Evolutionary conservation across 1,140 invertebrate species (phyloP), one percentile per base, ranked within the genome.

Genomic region (Cheumatopsyche charites): DNA sequence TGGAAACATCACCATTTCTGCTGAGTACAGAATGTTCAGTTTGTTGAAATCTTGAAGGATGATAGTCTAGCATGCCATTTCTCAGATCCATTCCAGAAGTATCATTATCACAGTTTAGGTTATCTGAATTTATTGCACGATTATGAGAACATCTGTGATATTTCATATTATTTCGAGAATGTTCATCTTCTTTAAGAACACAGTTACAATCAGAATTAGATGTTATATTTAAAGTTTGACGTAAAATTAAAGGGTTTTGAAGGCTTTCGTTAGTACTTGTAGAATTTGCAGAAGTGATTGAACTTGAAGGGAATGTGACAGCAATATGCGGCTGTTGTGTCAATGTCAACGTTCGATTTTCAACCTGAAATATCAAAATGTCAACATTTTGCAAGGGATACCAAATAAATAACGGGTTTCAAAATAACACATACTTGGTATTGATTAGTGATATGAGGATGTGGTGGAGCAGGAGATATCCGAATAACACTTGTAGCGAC

Each of bases 401-500:
- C 7, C 11, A 23, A 47, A 29, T 13, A 1, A 23, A 66, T 13
- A 42, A 47, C 12, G 1, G 6, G 23, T 13, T 5, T 26, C 17
- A 66, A 15, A 17, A 49, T 26, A 47, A 66, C 47, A 63, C 21
- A 41, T 79, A 84, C 84, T 80, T 87, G 84, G 76, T 83, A 84
- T 45, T 82, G 81, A 71, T 83, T 82, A 15, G 62, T 70, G 13
- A 73, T 63, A 19, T 79, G 77, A 9, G 76, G 74, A 72, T 77
- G 75, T 5, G 80, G 82, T 47, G 81, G 84, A 25, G 85, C 90
- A 5, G 92, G 91, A 3, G 92, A 93, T 75, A 93, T 91, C 80
- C 92, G 82, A 77, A 94, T 94, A 0, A 94, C 92, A 82, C 92
- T 93, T 2, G 91, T 92, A 26, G 82, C 82, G 1, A 84, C 82